Base-by-base conservation (phyloP, 1,140 invertebrate species). In the Penaeus japonicus region DNA sequence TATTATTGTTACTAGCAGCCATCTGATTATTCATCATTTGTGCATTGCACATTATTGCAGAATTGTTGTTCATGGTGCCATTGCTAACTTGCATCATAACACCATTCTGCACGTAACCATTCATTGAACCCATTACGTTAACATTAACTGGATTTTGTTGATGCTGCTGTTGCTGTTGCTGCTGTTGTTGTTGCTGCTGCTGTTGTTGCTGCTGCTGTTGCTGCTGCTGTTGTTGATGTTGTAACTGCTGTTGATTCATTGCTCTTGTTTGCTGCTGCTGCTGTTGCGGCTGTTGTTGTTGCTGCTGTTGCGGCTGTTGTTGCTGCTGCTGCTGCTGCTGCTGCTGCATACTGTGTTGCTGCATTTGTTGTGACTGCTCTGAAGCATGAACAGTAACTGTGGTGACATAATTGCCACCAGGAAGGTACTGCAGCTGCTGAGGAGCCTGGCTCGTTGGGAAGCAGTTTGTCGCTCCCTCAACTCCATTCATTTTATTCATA, bases 1-100 rank as follows among this genome's bases (percentile, higher is more conserved):
- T 84, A 57, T 65, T 65, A 78, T 30, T 87, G 30, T 87, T 88
- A 70, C 54, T 87, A 55, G 62, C 83, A 80, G 83, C 55, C 80
- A 88, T 77, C 70, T 83, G 87, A 77, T 62, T 88, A 84, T 88
- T 88, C 87, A 88, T 88, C 80, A 88, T 83, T 39, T 88, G 87
- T 47, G 65, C 32, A 59, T 75, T 83, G 57, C 65, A 54, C 32
- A 75, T 75, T 70, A 84, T 59, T n/a, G 73, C 30, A 78, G 79
- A 70, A 24, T 54, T 57, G 47, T 75, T 87, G 53, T 84, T 53
- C 5, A 73, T 62, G 47, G 32, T 78, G 80, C 77, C 54, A 70
- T 87, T 87, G 59, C 83, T 88, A 17, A 88, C 87, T 84, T 88
- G 87, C 87, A 88, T 88, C 80, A 88, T 83, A n/a, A 83, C 87